Percentiles rank a stretch among this genome's conserved stretches.
These are phyloP conservation scores for Trinectes maculatus DNA, from an alignment of 2,113 vertebrate genomes.

Conservation along the genomic window DNA sequence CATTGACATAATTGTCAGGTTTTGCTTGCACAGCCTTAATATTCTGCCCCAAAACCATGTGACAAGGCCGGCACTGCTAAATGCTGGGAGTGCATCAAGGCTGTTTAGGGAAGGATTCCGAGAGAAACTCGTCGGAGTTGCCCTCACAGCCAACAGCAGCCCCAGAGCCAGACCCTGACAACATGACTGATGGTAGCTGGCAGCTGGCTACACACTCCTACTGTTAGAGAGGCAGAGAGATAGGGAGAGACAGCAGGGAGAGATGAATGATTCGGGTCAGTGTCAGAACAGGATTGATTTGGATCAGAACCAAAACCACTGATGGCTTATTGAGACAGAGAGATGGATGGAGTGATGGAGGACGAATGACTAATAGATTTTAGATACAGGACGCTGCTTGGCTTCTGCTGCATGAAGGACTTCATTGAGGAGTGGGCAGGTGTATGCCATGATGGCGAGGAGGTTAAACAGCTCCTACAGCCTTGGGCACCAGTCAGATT, in stretches of 20 bases:
- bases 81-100: slow-evolving; percentile 44
- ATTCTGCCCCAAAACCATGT: slow-evolving; percentile 18
- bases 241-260: slow-evolving; percentile 70
- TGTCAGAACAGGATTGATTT: slow-evolving; percentile 79
- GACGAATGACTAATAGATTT: slow-evolving; percentile 78
- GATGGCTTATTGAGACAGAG: slow-evolving; percentile 76
- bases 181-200: slow-evolving; percentile 78
- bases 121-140: slow-evolving; percentile 55
- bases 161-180: slow-evolving; percentile 72
- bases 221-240: slow-evolving; percentile 72
- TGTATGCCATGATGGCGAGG: neutral
- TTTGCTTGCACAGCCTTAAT: slow-evolving; percentile 24
- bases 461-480: slow-evolving; percentile 18
- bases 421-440: slow-evolving; percentile 30
- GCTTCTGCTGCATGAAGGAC: slow-evolving; percentile 59
- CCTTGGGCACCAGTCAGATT: slow-evolving; percentile 36
- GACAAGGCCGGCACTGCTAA: slow-evolving; percentile 36
- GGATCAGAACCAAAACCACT: slow-evolving; percentile 80
- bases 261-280: slow-evolving; percentile 77
- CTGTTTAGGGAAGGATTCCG: slow-evolving; percentile 51
- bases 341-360: slow-evolving; percentile 67
- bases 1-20: neutral
- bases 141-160: slow-evolving; percentile 67
- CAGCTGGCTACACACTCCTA: slow-evolving; percentile 76
- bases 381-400: slow-evolving; percentile 70